A percentile compares a stretch with the other conserved stretches of the same genome.
These are phyloP conservation scores for Kobus ellipsiprymnus DNA, from an alignment of 2,113 vertebrate genomes.

Conservation along the genomic window DNA sequence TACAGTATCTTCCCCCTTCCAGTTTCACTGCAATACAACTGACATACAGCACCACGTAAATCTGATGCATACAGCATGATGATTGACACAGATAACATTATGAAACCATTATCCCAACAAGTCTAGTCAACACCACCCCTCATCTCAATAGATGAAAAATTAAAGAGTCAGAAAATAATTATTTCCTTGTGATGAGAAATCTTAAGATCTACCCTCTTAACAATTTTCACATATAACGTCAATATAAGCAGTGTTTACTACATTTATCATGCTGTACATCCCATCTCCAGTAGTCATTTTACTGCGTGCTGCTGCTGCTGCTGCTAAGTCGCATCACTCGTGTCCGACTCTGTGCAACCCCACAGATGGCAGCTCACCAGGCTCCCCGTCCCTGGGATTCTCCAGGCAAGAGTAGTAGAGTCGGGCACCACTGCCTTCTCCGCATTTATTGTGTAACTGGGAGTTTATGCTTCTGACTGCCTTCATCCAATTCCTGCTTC, in stretches of 20 bases:
- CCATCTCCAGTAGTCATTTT: not conserved
- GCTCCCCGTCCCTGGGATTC: not conserved
- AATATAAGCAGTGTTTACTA: not conserved
- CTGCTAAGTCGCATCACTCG: too few species aligned
- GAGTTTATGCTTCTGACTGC: not conserved
- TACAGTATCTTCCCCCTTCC: not conserved
- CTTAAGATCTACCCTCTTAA: not conserved
- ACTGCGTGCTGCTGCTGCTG: too few species aligned
- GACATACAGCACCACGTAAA: not conserved
- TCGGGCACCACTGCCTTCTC: too few species aligned
- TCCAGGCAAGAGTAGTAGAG: not conserved
- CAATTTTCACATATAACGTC: not conserved
- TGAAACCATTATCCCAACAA: not conserved
- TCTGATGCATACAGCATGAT: not conserved
- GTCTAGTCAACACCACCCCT: not conserved
- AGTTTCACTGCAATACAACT: not conserved
- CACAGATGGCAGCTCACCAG: fast-evolving
- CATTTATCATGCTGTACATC: not conserved
- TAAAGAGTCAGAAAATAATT: not conserved
- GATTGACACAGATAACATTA: not conserved
- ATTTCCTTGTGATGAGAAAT: not conserved
- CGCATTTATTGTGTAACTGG: fast-evolving
- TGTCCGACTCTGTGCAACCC: too few species aligned
- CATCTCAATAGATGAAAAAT: not conserved
- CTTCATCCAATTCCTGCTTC: not conserved